Evolutionary conservation across 2,113 vertebrate genomes (phyloP).

Genomic region (Eubucco bourcierii): DNA sequence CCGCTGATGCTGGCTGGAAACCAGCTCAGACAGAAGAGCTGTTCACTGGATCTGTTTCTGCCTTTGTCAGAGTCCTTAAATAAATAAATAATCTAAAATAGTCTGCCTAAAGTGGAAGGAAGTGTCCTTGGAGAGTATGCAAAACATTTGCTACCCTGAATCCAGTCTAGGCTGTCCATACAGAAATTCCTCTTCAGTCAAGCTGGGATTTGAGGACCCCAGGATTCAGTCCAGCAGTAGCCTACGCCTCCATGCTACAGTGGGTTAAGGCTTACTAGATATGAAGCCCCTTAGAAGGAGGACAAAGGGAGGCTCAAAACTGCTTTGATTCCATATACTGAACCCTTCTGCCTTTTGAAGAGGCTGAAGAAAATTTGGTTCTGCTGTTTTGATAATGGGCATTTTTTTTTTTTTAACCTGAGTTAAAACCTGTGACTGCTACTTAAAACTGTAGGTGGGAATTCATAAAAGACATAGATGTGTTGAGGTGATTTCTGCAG

Average conservation of each 20-base stretch:
- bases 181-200: neutral
- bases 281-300: neutral
- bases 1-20: neutral
- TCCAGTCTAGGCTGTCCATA: neutral
- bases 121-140: neutral
- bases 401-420: neutral
- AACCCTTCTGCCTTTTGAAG: neutral
- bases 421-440: neutral
- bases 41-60: neutral
- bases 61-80: neutral
- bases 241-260: neutral
- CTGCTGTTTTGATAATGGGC: neutral
- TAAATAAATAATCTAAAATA: neutral
- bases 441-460: neutral
- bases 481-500: neutral
- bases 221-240: neutral
- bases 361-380: neutral
- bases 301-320: neutral
- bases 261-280: neutral
- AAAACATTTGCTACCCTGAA: neutral
- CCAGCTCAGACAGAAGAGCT: neutral
- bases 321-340: neutral
- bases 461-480: neutral
- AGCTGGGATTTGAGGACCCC: neutral
- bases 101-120: neutral